Evolutionary conservation across 2,888 invertebrate genomes (phyloP).

Genomic region (Galerucella calmariensis): DNA sequence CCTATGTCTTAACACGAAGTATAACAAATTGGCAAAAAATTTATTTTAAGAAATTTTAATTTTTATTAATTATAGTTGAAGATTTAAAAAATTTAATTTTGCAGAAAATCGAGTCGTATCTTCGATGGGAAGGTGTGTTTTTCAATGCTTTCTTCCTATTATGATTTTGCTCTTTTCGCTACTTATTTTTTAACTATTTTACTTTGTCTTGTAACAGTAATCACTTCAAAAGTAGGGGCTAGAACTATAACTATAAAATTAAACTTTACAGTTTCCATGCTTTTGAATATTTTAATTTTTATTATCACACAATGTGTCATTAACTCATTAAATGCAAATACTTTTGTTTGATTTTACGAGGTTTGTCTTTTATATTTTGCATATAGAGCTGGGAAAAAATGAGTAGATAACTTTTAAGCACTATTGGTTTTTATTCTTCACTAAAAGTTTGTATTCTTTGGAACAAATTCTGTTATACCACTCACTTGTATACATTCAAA

Average conservation of each 20-base stretch:
- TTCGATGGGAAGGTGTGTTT: constrained; percentile 66
- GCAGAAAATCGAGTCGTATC: constrained; percentile 64
- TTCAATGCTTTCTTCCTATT: constrained; percentile 46
- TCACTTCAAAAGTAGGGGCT: constrained; percentile 24
- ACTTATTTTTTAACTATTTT: background rate
- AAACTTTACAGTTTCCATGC: constrained; percentile 16
- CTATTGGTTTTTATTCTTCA: too few species aligned
- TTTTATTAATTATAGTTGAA: background rate
- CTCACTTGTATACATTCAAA: too few species aligned
- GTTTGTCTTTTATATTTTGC: too few species aligned
- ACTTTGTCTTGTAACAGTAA: constrained; percentile 7
- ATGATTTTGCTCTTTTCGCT: constrained; percentile 40
- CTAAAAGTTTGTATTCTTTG: too few species aligned
- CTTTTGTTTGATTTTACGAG: too few species aligned
- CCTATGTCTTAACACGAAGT: background rate
- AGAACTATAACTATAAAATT: constrained; percentile 1
- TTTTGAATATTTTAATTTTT: constrained; percentile 24
- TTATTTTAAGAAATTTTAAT: background rate
- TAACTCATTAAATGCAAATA: background rate
- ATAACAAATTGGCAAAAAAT: background rate
- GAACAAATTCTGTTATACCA: too few species aligned
- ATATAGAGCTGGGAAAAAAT: too few species aligned
- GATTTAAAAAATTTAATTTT: constrained; percentile 59
- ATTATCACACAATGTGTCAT: constrained; percentile 21
- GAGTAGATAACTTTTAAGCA: too few species aligned